phyloP scores from a whole-genome alignment of 2,888 invertebrate genomes.

The Agrilus mali region DNA sequence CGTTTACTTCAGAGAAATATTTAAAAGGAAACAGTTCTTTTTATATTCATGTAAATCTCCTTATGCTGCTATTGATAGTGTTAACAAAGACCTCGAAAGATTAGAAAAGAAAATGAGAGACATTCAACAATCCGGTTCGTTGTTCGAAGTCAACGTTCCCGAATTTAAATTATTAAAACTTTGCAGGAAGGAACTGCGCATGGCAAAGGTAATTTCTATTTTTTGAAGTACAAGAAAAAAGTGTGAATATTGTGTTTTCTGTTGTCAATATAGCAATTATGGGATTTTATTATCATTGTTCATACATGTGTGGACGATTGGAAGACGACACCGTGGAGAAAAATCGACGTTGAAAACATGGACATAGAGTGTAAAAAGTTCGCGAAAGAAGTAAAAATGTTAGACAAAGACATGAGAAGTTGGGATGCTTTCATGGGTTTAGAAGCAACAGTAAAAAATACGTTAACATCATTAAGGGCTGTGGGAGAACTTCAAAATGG shows the following conservation, averaged over 20 bases:
- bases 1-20: constrained; percentile 75
- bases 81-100: constrained; percentile 62
- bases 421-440: constrained; percentile 87
- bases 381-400: constrained; percentile 79
- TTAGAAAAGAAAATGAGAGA: constrained; percentile 77
- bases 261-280: constrained; percentile 56
- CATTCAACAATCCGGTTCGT: constrained; percentile 78
- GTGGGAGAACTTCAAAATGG: constrained; percentile 94
- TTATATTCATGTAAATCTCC: constrained; percentile 63
- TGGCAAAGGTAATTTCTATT: constrained; percentile 78
- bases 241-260: not conserved
- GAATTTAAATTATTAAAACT: constrained; percentile 88
- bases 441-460: constrained; percentile 90
- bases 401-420: constrained; percentile 92
- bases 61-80: constrained; percentile 62
- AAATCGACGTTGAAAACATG: constrained; percentile 97
- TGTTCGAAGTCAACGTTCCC: constrained; percentile 91
- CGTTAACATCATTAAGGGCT: constrained; percentile 86
- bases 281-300: constrained; percentile 90
- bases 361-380: constrained; percentile 97
- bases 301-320: constrained; percentile 87
- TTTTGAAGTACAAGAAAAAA: too few relatives aligned
- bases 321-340: constrained; percentile 95
- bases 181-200: constrained; percentile 78
- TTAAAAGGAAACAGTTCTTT: constrained; percentile 65